Conservation (phyloP, 2,113 vertebrate species). For the Cyprinodon brontotheroides region DNA sequence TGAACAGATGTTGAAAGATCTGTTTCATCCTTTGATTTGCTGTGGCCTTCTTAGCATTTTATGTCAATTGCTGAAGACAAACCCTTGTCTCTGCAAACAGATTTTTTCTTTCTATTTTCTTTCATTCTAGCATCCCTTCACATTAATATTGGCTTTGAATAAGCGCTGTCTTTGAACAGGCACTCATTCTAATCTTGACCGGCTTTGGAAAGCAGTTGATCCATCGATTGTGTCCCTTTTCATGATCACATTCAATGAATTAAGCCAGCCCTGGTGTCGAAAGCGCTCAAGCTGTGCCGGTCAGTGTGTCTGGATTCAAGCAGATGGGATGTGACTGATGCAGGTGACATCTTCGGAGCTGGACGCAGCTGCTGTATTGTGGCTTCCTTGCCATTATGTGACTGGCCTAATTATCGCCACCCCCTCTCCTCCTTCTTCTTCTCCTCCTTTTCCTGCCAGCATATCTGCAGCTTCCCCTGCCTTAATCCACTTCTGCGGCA, state of each 20-base stretch:
- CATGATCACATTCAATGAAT: conserved; percentile 51
- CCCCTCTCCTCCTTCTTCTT: background rate
- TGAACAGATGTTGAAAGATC: conserved; percentile 7
- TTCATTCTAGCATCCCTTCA: background rate
- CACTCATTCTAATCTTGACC: background rate
- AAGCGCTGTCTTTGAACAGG: background rate
- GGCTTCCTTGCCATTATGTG: conserved; percentile 70
- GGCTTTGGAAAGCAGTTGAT: conserved; percentile 14
- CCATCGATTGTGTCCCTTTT: conserved; percentile 41
- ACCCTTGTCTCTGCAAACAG: background rate
- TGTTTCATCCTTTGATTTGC: background rate
- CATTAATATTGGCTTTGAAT: background rate
- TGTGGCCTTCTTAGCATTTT: background rate
- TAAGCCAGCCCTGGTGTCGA: conserved; percentile 31
- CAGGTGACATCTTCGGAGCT: conserved; percentile 60
- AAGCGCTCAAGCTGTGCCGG: conserved; percentile 40
- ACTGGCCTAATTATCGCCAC: conserved; percentile 76
- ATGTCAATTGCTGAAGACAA: background rate
- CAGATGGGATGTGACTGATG: conserved; percentile 68
- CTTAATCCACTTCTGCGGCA: conserved; percentile 66
- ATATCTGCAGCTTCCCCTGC: conserved; percentile 57
- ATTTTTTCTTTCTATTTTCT: background rate
- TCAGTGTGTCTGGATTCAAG: conserved; percentile 40
- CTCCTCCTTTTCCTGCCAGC: conserved; percentile 4
- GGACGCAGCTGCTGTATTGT: conserved; percentile 73